Evolutionary conservation across 35 echinoderm and acorn worm species (phyloP).

Genomic region (Eucidaris tribuloides): DNA sequence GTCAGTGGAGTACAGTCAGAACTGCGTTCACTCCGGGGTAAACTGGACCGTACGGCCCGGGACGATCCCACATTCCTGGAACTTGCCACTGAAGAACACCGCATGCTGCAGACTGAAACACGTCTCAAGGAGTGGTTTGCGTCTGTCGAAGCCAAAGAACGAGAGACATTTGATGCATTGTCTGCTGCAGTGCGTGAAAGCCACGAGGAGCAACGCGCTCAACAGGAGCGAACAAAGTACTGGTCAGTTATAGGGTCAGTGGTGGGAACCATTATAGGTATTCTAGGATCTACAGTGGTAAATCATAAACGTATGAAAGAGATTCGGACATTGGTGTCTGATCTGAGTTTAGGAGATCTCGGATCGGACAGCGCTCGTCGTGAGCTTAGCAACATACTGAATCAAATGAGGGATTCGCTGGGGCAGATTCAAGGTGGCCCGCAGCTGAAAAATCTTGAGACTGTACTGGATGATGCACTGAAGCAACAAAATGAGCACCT

Average conservation of each 20-base stretch:
- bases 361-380: slow-evolving; percentile 19
- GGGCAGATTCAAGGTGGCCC: background rate
- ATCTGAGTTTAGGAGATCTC: slow-evolving; percentile 53
- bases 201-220: slow-evolving; percentile 78
- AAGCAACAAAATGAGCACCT: slow-evolving; percentile 47
- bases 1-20: slow-evolving; percentile 63
- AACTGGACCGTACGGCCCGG: slow-evolving; percentile 78
- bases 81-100: slow-evolving; percentile 91
- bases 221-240: slow-evolving; percentile 88
- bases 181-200: slow-evolving; percentile 73
- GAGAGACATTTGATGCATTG: slow-evolving; percentile 57
- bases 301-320: slow-evolving; percentile 70
- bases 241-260: slow-evolving; percentile 87
- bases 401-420: background rate
- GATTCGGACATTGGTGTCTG: slow-evolving; percentile 64
- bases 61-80: slow-evolving; percentile 92
- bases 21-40: slow-evolving; percentile 61
- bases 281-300: slow-evolving; percentile 70
- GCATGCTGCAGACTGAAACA: slow-evolving; percentile 69
- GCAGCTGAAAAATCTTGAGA: background rate
- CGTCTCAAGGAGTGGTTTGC: slow-evolving; percentile 52
- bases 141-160: slow-evolving; percentile 46
- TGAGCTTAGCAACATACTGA: background rate
- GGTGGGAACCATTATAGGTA: slow-evolving; percentile 67
- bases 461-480: slow-evolving; percentile 23